phyloP scores from a whole-genome alignment of 64 coral and sea anemone species.

The Actinia equina region DNA sequence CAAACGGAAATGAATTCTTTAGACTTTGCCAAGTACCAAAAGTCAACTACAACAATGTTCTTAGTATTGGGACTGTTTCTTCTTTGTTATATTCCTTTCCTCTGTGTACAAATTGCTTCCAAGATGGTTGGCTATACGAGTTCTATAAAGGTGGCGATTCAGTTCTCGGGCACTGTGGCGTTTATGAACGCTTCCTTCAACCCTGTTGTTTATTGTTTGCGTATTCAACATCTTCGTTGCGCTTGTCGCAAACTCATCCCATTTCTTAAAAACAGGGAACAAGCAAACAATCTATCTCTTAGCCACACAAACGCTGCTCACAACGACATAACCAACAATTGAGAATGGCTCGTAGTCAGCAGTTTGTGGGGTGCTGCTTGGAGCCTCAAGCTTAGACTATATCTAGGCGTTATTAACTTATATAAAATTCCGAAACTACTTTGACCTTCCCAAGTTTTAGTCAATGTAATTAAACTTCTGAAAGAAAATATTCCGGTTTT shows the following conservation, averaged over 20 bases:
- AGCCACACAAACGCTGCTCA: not conserved
- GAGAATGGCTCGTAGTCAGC: not conserved
- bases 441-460: too few species aligned
- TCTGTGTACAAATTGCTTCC: constrained; percentile 38
- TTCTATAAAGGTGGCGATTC: constrained; percentile 6
- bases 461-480: too few species aligned
- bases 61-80: constrained; percentile 53
- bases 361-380: too few species aligned
- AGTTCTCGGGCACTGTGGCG: constrained; percentile 23
- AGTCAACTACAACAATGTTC: constrained; percentile 58
- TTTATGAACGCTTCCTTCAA: constrained; percentile 60
- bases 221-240: constrained; percentile 29
- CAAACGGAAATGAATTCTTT: not conserved
- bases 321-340: not conserved
- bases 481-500: too few species aligned
- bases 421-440: too few species aligned
- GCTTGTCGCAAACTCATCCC: constrained; percentile 2
- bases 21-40: constrained; percentile 34
- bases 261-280: not conserved
- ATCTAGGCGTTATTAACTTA: too few species aligned
- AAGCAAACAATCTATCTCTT: not conserved
- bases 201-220: constrained; percentile 66
- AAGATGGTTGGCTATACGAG: not conserved
- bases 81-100: constrained; percentile 43
- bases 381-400: too few species aligned